Evolutionary conservation across 1,140 invertebrate genomes (phyloP).

Genomic region (Papilio machaon): DNA sequence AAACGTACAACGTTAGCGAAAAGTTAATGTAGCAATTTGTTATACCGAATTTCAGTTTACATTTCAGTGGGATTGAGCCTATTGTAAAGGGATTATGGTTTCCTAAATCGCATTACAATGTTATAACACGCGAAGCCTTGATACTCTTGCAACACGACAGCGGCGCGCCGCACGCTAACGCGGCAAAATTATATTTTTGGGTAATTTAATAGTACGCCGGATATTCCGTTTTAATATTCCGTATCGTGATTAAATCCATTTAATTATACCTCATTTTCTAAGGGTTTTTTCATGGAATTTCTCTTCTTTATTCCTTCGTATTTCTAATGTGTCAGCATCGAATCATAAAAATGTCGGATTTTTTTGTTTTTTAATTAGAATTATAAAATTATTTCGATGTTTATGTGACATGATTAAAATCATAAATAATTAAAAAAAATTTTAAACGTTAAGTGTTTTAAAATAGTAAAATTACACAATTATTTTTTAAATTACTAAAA

Average conservation of each 20-base stretch:
- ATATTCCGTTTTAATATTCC: conserved; percentile 47
- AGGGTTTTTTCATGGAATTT: background rate
- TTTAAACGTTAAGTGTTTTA: background rate
- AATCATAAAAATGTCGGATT: background rate
- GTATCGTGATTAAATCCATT: conserved; percentile 36
- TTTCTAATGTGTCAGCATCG: conserved; percentile 24
- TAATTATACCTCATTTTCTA: conserved; percentile 28
- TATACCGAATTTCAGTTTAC: conserved; percentile 64
- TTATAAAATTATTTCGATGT: background rate
- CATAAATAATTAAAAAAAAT: conserved; percentile 8
- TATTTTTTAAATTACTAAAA: too few species aligned
- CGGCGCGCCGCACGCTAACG: conserved; percentile 67
- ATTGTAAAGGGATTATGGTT: conserved; percentile 74
- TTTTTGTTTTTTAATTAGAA: background rate
- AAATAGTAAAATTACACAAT: background rate
- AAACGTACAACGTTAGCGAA: conserved; percentile 29
- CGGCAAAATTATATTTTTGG: conserved; percentile 60
- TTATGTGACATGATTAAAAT: background rate
- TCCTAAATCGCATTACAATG: conserved; percentile 74
- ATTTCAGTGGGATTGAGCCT: conserved; percentile 64
- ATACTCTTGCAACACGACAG: conserved; percentile 65
- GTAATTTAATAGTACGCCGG: conserved; percentile 50
- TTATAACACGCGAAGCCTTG: conserved; percentile 72
- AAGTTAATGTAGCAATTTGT: conserved; percentile 42
- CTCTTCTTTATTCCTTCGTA: conserved; percentile 5